Base-by-base conservation (phyloP, 2,113 vertebrate genomes). In the Solea solea region DNA sequence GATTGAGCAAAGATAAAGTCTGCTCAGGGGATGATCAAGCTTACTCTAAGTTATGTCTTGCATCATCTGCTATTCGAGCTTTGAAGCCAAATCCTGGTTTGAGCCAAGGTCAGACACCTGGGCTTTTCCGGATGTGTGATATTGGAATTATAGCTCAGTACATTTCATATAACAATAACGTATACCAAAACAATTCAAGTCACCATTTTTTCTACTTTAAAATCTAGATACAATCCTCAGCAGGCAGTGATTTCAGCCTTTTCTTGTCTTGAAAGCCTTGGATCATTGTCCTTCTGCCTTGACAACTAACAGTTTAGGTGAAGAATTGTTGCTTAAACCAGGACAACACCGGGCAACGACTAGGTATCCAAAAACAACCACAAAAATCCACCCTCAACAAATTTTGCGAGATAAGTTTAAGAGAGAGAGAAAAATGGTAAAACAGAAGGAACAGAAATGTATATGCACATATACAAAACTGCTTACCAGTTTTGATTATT, bases 1-100 rank as follows among this genome's bases (percentile, higher is more conserved):
- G 80, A 73, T 59, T 40, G 74, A 83, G 72, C 68, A 58, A 78
- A 80, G 77, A 89, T 85, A 81, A 85, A 90, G 86, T 83, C 86
- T 69, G 75, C 78, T 74, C 63, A 85, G 78, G 66, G 75, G 81
- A 88, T 79, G 81, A 86, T 87, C 86, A 73, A 76, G 86, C 79
- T 81, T 81, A 66, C 79, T 82, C 67, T 68, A 76, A 72, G 70
- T 85, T 82, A 65, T 74, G 78, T 85, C 78, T 72, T 74, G 76
- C 81, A 80, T 84, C 74, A 82, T 86, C 79, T 80, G 84, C 84
- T 75, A 15, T 86, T 87, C 74, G 70, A 59, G 76, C 66, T 77
- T 79, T 63, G 63, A 65, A 75, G 60, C 71, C 67, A 80, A 79
- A 87, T 79, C 82, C 80, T 66, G 62, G 69, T 82, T 15, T 70